A percentile compares a stretch with the other conserved stretches of the same genome.
Evolutionary conservation across 2,113 vertebrate species (phyloP).

Genomic region (Phocoena phocoena): DNA sequence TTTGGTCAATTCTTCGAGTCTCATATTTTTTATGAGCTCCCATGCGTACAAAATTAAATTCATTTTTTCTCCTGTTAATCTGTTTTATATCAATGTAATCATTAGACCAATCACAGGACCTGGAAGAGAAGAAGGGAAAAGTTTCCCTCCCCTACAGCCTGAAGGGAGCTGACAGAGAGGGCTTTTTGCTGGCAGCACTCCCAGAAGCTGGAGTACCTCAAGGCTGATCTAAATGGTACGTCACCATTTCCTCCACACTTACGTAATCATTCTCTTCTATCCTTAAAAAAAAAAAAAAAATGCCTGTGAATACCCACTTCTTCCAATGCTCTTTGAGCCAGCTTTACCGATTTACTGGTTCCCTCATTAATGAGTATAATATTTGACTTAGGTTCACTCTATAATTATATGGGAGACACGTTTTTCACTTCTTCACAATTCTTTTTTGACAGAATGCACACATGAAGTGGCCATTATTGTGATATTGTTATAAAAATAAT

Average conservation of each 20-base stretch:
- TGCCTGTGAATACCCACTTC: not conserved
- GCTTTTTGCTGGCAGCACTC: not conserved
- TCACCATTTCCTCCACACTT: not conserved
- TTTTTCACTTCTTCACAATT: not conserved
- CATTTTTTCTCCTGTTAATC: not conserved
- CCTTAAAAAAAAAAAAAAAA: not conserved
- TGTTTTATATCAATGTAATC: not conserved
- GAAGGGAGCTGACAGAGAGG: not conserved
- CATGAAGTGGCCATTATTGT: not conserved
- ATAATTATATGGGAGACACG: not conserved
- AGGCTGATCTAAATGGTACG: not conserved
- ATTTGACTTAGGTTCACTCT: not conserved
- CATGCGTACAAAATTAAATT: rapidly evolving
- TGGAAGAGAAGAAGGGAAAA: not conserved
- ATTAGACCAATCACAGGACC: not conserved
- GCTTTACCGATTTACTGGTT: not conserved
- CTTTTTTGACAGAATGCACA: not conserved
- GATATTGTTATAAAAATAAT: not conserved
- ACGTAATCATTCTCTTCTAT: not conserved
- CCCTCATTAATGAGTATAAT: not conserved
- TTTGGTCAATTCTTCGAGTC: not conserved
- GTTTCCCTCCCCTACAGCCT: not conserved
- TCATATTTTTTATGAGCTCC: not conserved
- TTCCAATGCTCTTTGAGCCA: not conserved
- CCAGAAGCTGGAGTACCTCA: not conserved